Conservation (phyloP, 2,797 vertebrate species). For the Platyrinchus mystaceus region DNA sequence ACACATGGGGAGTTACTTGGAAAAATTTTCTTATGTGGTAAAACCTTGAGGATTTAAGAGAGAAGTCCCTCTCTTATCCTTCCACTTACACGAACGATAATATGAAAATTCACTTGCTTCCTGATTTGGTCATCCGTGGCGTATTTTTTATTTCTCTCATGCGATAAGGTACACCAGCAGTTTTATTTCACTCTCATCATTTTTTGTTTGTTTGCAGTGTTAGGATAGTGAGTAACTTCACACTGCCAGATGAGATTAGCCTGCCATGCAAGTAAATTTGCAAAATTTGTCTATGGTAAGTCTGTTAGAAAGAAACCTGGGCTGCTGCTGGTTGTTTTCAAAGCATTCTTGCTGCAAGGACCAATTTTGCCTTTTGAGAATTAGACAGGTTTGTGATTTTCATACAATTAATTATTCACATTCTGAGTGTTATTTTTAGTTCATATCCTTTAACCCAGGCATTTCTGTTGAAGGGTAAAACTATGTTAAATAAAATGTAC, state of each 20-base stretch:
- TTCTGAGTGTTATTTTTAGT: background rate
- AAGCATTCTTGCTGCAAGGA: background rate
- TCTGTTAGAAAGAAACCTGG: background rate
- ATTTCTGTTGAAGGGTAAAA: background rate
- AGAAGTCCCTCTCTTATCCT: background rate
- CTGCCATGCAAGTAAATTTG: background rate
- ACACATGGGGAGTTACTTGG: rapidly evolving
- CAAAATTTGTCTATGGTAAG: background rate
- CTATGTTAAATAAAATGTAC: background rate
- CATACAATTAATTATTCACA: background rate
- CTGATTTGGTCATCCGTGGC: background rate
- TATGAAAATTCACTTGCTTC: background rate
- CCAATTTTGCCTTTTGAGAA: background rate
- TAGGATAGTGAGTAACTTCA: background rate
- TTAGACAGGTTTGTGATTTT: background rate
- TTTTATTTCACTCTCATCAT: background rate
- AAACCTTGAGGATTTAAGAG: background rate
- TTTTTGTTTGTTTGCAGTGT: background rate
- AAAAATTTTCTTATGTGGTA: background rate
- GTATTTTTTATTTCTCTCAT: background rate
- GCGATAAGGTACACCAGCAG: background rate
- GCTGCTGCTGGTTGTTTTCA: background rate
- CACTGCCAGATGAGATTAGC: background rate
- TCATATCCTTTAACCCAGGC: background rate
- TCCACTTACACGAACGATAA: rapidly evolving